phyloP scores from a whole-genome alignment of 2,888 invertebrate genomes.

The Poecilus cupreus region DNA sequence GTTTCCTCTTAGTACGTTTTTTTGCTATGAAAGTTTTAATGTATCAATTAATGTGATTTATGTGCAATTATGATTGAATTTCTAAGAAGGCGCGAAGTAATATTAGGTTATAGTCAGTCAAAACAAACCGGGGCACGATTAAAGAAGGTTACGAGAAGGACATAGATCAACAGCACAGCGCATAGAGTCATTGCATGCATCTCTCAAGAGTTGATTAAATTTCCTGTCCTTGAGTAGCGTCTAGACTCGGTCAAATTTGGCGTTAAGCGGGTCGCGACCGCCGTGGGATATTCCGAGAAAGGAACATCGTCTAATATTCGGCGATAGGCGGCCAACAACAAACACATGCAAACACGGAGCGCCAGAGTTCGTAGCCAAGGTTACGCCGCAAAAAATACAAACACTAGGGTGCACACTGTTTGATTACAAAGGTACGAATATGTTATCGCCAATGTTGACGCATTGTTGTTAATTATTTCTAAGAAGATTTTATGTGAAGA shows the following conservation, averaged over 20 bases:
- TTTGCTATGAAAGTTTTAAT: not conserved
- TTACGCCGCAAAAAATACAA: not conserved
- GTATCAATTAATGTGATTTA: constrained; percentile 11
- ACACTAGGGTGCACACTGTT: not conserved
- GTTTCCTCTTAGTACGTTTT: not conserved
- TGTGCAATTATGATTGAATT: constrained; percentile 28
- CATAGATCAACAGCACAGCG: constrained; percentile 21
- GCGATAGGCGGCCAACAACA: constrained; percentile 27
- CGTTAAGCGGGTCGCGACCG: constrained; percentile 50
- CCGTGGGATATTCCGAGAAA: constrained; percentile 48
- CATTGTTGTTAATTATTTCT: too few relatives aligned
- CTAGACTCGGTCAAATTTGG: constrained; percentile 58
- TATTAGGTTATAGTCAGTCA: constrained; percentile 22
- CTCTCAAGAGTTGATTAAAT: constrained; percentile 49
- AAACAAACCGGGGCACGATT: constrained; percentile 9
- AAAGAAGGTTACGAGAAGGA: constrained; percentile 38
- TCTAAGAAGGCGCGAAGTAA: constrained; percentile 6
- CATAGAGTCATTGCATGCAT: constrained; percentile 27
- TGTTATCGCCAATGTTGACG: not conserved
- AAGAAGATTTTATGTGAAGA: not conserved
- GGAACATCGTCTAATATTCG: constrained; percentile 27
- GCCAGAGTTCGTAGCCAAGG: not conserved
- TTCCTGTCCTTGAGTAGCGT: constrained; percentile 54
- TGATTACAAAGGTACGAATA: not conserved
- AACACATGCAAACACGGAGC: constrained; percentile 13